Evolutionary conservation across 1,140 invertebrate genomes (phyloP), one percentile per base, ranked within the genome.

Genomic region (Coenobita brevimanus): DNA sequence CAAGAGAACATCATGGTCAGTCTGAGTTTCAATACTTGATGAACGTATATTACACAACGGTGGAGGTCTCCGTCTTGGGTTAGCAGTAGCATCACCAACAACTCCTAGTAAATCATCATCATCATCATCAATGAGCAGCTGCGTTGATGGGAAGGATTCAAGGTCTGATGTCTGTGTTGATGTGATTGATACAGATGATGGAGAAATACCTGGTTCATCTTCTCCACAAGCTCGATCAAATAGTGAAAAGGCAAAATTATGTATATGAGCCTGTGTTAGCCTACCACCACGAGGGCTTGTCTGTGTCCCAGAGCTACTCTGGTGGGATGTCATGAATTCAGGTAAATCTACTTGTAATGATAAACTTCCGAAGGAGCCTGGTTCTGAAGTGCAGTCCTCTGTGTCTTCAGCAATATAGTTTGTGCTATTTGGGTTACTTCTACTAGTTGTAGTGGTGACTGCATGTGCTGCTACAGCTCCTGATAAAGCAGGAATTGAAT

Each of bases 1-100:
- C 3, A 87, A 75, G 30, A 87, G 57, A 21, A 89, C 85, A 30
- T 89, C 89, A 60, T 89, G 89, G 38, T 89, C 89, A 4, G 89
- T 89, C 60, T 89, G 89, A 33, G 89, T 89, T 38, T 89, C 89
- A 78, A 89, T 89, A 46, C 85, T 86, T 38, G 89, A 89, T 21
- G 85, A 82, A 36, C 84, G 84, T 33, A 87, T 87, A n/a, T 87
- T 75, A 21, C 76, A 75, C 21, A 87, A 50, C 6, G 78, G 38
- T 27, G 84, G 84, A 24, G 84, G 76, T 33, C 76, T 43, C 38
- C 54, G 57, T 41, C 46, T 36, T 30, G 38, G 15, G 13, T 13
- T 43, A 54, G 10, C 15, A 30, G 73, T 27, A 27, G 79, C 21
- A 41, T 67, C 78, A 21, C 46, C 43, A 27, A 82, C 87, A 38